Evolutionary conservation across 2,888 invertebrate species (phyloP).

Genomic region (Thecophora atra): DNA sequence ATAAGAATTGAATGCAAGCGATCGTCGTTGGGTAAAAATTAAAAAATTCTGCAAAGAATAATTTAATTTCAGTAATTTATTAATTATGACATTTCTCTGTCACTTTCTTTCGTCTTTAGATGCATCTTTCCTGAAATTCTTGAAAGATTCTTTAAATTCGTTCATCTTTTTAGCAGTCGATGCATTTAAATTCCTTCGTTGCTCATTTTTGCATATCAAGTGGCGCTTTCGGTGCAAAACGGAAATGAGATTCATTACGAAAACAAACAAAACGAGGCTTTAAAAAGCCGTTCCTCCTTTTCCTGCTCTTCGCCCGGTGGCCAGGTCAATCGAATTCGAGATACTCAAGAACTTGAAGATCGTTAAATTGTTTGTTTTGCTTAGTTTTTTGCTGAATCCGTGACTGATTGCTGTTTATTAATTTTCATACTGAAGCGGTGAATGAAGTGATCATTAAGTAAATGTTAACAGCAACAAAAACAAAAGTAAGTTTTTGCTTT

Average conservation of each 20-base stretch:
- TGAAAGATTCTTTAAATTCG: too few relatives aligned
- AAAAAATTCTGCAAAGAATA: too few relatives aligned
- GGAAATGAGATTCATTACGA: constrained; percentile 64
- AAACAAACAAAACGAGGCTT: constrained; percentile 56
- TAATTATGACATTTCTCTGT: too few relatives aligned
- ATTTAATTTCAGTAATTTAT: too few relatives aligned
- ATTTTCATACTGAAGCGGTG: constrained; percentile 46
- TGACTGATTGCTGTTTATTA: constrained; percentile 61
- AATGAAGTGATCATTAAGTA: background rate
- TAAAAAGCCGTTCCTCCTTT: constrained; percentile 34
- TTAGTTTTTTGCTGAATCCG: constrained; percentile 52
- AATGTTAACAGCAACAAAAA: background rate
- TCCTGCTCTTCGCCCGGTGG: constrained; percentile 31
- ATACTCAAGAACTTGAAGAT: too few relatives aligned
- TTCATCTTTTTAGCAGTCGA: too few relatives aligned
- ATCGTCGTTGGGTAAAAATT: too few relatives aligned
- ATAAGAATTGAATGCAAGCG: too few relatives aligned
- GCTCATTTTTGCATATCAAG: constrained; percentile 8
- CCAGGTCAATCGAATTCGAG: too few relatives aligned
- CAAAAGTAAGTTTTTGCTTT: background rate
- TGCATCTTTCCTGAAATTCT: too few relatives aligned
- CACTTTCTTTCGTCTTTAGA: too few relatives aligned
- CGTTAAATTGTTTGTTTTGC: background rate
- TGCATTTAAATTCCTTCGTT: background rate
- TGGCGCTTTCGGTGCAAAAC: constrained; percentile 47